phyloP scores from a whole-genome alignment of 2,797 vertebrate species.

The Loriculus beryllinus region DNA sequence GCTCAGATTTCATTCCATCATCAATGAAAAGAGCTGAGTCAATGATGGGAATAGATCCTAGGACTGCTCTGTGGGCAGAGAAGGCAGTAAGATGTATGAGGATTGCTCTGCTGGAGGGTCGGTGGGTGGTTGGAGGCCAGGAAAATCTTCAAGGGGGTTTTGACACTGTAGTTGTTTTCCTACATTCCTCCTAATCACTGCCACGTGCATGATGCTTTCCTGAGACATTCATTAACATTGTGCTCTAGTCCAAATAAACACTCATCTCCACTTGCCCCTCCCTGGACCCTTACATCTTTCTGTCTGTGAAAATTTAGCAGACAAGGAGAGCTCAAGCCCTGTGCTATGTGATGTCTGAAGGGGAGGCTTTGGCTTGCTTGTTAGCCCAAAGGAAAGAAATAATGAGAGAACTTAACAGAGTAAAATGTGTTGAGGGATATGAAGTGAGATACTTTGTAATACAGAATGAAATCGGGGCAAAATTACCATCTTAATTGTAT shows the following conservation, averaged over 20 bases:
- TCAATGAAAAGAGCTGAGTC: not conserved
- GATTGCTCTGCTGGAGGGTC: not conserved
- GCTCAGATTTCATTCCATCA: not conserved
- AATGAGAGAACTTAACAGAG: constrained; percentile 29
- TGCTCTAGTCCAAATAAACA: not conserved
- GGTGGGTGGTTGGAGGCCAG: not conserved
- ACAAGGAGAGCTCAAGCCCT: not conserved
- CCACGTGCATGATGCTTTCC: not conserved
- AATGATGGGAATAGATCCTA: not conserved
- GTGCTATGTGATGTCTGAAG: not conserved
- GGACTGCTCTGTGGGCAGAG: not conserved
- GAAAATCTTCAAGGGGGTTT: not conserved
- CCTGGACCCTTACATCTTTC: not conserved
- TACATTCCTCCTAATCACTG: not conserved
- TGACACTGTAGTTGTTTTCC: not conserved
- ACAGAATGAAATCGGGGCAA: constrained; percentile 9
- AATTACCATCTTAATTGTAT: constrained; percentile 65
- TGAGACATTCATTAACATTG: not conserved
- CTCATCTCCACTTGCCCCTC: not conserved
- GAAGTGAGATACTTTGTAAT: not conserved
- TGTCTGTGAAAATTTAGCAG: not conserved
- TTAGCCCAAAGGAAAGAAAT: constrained; percentile 37
- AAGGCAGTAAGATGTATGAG: not conserved
- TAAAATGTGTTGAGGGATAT: constrained; percentile 3
- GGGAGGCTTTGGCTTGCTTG: not conserved